phyloP scores from a whole-genome alignment of 2,888 invertebrate species.

The Tupiocoris notatus region DNA sequence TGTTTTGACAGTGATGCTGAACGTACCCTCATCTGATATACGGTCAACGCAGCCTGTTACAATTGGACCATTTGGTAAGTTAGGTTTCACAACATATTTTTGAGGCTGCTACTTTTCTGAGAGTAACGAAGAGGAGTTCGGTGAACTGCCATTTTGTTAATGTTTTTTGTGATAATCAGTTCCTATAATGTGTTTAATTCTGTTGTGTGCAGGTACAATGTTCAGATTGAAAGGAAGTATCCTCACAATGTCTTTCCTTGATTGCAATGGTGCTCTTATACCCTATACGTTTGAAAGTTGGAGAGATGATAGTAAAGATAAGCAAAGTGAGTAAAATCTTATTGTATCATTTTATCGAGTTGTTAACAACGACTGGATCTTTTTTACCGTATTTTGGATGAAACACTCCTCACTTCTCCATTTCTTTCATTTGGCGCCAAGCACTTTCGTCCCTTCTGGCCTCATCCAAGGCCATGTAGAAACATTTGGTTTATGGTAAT shows the following conservation, averaged over 20 bases:
- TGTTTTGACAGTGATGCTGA: constrained; percentile 87
- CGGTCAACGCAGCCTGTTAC: constrained; percentile 82
- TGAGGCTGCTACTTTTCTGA: background rate
- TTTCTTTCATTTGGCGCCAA: too few relatives aligned
- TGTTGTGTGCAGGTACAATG: constrained; percentile 74
- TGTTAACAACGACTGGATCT: too few relatives aligned
- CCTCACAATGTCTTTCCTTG: constrained; percentile 91
- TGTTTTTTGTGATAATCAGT: background rate
- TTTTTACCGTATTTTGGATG: too few relatives aligned
- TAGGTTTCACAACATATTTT: background rate
- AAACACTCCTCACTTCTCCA: too few relatives aligned
- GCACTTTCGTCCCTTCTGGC: too few relatives aligned
- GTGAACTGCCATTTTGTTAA: background rate
- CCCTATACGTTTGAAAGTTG: constrained; percentile 88
- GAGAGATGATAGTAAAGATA: constrained; percentile 80
- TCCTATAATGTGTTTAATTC: background rate
- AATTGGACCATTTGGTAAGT: constrained; percentile 80
- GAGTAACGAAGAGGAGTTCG: background rate
- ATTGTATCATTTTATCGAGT: too few relatives aligned
- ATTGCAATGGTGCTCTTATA: constrained; percentile 89
- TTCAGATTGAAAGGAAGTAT: constrained; percentile 96
- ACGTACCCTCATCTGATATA: constrained; percentile 73
- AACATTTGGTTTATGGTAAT: too few relatives aligned
- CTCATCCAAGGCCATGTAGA: too few relatives aligned
- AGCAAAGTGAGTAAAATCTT: constrained; percentile 52